A percentile compares a stretch with the other conserved stretches of the same genome.
phyloP scores from a whole-genome alignment of 2,797 vertebrate genomes.

The Sitta carolinensis region DNA sequence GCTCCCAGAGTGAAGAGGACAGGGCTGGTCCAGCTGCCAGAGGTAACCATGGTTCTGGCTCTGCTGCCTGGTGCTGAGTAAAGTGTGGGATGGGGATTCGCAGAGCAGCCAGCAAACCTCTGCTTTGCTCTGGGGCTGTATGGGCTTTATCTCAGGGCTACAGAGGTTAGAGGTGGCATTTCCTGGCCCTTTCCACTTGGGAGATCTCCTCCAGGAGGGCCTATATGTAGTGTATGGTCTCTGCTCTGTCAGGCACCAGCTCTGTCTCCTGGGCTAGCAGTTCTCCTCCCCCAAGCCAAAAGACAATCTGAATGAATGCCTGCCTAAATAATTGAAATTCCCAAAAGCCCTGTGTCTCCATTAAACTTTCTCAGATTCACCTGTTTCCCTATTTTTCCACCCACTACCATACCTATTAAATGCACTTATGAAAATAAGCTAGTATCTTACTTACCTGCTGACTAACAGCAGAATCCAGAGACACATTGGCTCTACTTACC shows the following conservation, averaged over 20 bases:
- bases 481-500: background rate
- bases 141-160: background rate
- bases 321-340: background rate
- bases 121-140: background rate
- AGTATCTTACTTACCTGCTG: background rate
- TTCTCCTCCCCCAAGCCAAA: background rate
- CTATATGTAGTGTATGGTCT: too few relatives aligned
- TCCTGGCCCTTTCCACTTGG: background rate
- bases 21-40: background rate
- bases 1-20: slow-evolving; percentile 15
- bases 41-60: slow-evolving; percentile 27
- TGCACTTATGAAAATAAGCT: background rate
- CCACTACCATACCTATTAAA: background rate
- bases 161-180: background rate
- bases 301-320: background rate
- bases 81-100: background rate
- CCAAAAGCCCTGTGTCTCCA: background rate
- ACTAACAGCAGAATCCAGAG: background rate
- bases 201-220: background rate
- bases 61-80: accelerated
- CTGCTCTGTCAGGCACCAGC: background rate
- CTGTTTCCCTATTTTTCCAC: background rate
- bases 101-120: background rate
- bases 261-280: background rate
- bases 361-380: background rate